Evolutionary conservation across 2,797 vertebrate species (phyloP).

Genomic region (Phaenicophaeus curvirostris): DNA sequence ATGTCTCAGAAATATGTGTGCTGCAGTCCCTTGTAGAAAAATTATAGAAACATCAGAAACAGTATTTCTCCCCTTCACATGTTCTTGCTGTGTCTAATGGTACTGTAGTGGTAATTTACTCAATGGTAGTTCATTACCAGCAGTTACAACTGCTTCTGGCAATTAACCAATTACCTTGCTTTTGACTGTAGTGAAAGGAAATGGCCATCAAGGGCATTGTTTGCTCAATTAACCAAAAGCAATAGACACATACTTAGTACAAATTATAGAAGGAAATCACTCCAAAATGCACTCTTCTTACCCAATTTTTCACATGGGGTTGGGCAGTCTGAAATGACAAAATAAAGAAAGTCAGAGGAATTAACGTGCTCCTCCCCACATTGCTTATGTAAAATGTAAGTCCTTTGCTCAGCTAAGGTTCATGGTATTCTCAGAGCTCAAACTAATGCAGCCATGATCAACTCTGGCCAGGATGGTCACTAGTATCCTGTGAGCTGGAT

Average conservation of each 20-base stretch:
- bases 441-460: neutral
- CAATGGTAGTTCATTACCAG: slow-evolving; percentile 69
- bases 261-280: slow-evolving; percentile 37
- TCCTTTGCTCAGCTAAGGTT: neutral
- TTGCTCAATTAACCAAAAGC: slow-evolving; percentile 76
- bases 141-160: slow-evolving; percentile 70
- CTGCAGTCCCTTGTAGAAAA: neutral
- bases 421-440: neutral
- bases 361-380: neutral
- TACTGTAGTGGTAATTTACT: slow-evolving; percentile 57
- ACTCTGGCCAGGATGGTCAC: neutral
- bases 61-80: neutral
- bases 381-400: neutral
- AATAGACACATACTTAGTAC: slow-evolving; percentile 62
- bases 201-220: slow-evolving; percentile 70
- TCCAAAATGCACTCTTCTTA: neutral
- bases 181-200: slow-evolving; percentile 57
- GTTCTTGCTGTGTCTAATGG: slow-evolving; percentile 22
- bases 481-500: neutral
- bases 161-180: slow-evolving; percentile 75
- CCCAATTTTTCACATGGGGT: neutral
- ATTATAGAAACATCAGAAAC: neutral
- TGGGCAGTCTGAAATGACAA: neutral
- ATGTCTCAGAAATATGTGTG: neutral
- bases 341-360: neutral